Base-by-base conservation (phyloP, 2,113 vertebrate genomes). In the Passerina amoena region DNA sequence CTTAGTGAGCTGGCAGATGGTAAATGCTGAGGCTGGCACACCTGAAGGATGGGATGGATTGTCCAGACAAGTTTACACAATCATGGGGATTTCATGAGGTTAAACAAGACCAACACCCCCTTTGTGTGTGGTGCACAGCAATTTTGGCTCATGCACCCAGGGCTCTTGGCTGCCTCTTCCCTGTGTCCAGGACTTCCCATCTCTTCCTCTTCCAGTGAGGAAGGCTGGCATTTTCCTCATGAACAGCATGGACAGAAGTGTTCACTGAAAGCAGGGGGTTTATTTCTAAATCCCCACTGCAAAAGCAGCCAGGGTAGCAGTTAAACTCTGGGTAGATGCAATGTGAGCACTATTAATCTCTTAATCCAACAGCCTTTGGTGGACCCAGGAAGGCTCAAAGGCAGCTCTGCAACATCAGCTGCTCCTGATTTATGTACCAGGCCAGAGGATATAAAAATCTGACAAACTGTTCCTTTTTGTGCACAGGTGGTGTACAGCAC, bases 51-150 rank as follows among this genome's bases (percentile, higher is more conserved):
- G 47, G 16, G 53, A 22, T 40, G 61, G 20, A 51, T 22, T 40
- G 51, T 18, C 38, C 69, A 75, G 23, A 30, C 20, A 25, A 53
- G 13, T 51, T 45, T 20, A 11, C 75, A 47, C 30, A 68, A 17
- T 24, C 4, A 1, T 47, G 53, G 9, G 28, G 24, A 18, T 40
- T 30, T 40, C n/a, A 14, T 15, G 70, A 14, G 16, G 16, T 33
- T 82, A n/a, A 68, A 53, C 13, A 40, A 61, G 21, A 7, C 17
- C 16, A 30, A 15, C 12, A 42, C 35, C 14, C 12, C 16, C 21
- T 59, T 50, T 6, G 2, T 31, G 33, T 11, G 1, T 1, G 10
- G 35, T 13, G 16, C 48, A 53, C 1, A 1, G 45, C 16, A 47
- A 18, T 51, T 76, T n/a, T 21, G 4, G 21, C 27, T 75, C 10